These are phyloP conservation scores for Sinelater perroti DNA, from an alignment of 2,888 invertebrate species.

Conservation along the genomic window DNA sequence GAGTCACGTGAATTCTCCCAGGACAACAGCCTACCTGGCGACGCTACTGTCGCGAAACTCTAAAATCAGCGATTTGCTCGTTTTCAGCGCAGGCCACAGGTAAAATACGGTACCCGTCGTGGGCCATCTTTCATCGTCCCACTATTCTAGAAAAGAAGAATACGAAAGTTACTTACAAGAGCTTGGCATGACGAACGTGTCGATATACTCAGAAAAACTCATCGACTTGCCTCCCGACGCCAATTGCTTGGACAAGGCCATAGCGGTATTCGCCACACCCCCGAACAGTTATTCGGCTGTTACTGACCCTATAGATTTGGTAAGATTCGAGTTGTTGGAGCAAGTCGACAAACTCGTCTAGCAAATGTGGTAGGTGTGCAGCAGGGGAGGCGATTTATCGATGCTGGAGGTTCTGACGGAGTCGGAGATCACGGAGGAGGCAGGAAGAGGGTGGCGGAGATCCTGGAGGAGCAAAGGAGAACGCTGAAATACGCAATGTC, in stretches of 20 bases:
- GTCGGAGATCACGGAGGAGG: constrained; percentile 71
- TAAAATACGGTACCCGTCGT: constrained; percentile 33
- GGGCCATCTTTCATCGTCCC: constrained; percentile 1
- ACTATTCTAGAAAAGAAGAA: constrained; percentile 64
- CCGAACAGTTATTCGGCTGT: constrained; percentile 85
- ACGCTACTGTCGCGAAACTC: constrained; percentile 69
- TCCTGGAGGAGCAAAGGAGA: constrained; percentile 78
- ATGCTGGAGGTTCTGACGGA: constrained; percentile 80
- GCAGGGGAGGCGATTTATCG: constrained; percentile 78
- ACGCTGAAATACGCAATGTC: constrained; percentile 79
- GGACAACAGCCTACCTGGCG: constrained; percentile 81
- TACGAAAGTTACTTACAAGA: constrained; percentile 75
- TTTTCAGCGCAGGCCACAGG: constrained; percentile 68
- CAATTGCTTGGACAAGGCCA: constrained; percentile 67
- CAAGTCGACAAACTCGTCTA: background rate
- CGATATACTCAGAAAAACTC: constrained; percentile 63
- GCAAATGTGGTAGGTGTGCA: constrained; percentile 63
- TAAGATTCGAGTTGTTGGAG: constrained; percentile 48
- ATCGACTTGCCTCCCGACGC: constrained; percentile 64
- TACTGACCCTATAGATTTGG: constrained; percentile 80
- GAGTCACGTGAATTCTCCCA: constrained; percentile 81
- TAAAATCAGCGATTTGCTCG: constrained; percentile 67
- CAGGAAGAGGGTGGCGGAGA: constrained; percentile 68
- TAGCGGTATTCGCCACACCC: constrained; percentile 76
- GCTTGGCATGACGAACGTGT: constrained; percentile 71